Conservation (phyloP, 2,113 vertebrate species). For the Picathartes gymnocephalus region DNA sequence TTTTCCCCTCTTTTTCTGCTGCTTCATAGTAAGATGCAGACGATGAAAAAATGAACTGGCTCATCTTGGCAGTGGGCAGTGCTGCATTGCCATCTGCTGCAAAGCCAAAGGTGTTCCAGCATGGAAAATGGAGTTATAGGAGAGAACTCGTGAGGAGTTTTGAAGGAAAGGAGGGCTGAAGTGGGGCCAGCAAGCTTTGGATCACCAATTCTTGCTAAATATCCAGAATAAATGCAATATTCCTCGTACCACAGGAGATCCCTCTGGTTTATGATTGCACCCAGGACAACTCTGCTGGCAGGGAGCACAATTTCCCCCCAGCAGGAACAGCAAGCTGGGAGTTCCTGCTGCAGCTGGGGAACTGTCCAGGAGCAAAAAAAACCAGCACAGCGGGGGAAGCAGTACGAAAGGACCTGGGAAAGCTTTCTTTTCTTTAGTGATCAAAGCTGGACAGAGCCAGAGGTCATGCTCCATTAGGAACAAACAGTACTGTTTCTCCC, state of each 20-base stretch:
- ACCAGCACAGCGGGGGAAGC: not conserved
- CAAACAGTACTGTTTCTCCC: not conserved
- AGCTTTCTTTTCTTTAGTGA: not conserved
- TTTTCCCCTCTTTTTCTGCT: not conserved
- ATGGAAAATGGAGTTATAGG: not conserved
- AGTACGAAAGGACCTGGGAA: not conserved
- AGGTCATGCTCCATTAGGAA: not conserved
- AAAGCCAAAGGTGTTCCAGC: not conserved
- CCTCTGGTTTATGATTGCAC: not conserved
- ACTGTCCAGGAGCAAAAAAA: not conserved
- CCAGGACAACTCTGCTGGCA: not conserved
- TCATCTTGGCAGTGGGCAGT: not conserved
- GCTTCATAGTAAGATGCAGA: constrained; percentile 19
- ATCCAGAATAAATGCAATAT: not conserved
- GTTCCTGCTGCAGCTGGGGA: not conserved
- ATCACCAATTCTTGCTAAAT: not conserved
- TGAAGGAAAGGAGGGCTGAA: not conserved
- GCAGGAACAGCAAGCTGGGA: not conserved
- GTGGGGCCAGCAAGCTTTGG: not conserved
- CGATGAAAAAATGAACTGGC: not conserved
- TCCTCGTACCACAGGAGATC: not conserved
- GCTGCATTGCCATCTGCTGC: constrained; percentile 48
- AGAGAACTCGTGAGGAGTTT: not conserved
- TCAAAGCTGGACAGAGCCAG: not conserved
- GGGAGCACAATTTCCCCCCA: not conserved